phyloP scores from a whole-genome alignment of 2,888 invertebrate genomes.

The Dryomyza anilis region DNA sequence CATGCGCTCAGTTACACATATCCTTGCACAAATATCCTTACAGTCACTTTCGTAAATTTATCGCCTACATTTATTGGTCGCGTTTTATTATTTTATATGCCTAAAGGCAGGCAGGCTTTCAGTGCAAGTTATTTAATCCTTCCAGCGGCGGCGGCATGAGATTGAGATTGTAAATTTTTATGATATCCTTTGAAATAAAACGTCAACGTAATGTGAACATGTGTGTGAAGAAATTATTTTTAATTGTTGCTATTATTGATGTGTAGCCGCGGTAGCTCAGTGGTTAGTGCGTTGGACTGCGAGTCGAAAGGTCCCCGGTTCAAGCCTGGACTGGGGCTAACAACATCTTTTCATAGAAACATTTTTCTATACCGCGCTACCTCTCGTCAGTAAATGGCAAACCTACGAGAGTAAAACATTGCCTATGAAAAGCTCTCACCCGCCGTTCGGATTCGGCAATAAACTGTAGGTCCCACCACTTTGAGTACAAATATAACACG shows the following conservation, averaged over 20 bases:
- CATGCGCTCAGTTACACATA: not conserved
- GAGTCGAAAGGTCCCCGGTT: too few relatives aligned
- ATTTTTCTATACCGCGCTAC: too few relatives aligned
- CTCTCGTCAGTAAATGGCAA: too few relatives aligned
- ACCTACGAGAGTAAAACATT: too few relatives aligned
- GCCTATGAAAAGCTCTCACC: too few relatives aligned
- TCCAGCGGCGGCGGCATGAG: slow-evolving; percentile 12
- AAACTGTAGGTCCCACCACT: too few relatives aligned
- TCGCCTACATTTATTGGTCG: slow-evolving; percentile 24
- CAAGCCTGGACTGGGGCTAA: too few relatives aligned
- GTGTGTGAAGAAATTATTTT: slow-evolving; percentile 19
- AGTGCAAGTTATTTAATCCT: slow-evolving; percentile 23
- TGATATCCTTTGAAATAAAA: slow-evolving; percentile 12
- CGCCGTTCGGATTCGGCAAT: too few relatives aligned
- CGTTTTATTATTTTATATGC: slow-evolving; percentile 24
- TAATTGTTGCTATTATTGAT: slow-evolving; percentile 14
- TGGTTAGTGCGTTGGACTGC: too few relatives aligned
- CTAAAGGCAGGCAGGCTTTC: not conserved
- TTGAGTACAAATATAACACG: too few relatives aligned
- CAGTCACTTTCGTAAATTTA: not conserved
- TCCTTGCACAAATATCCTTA: not conserved
- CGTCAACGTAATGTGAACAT: slow-evolving; percentile 23
- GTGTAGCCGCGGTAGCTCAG: too few relatives aligned
- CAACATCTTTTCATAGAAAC: too few relatives aligned
- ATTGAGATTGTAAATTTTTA: slow-evolving; percentile 21